phyloP scores from a whole-genome alignment of 2,797 vertebrate genomes.

The Centropyge bicolor region DNA sequence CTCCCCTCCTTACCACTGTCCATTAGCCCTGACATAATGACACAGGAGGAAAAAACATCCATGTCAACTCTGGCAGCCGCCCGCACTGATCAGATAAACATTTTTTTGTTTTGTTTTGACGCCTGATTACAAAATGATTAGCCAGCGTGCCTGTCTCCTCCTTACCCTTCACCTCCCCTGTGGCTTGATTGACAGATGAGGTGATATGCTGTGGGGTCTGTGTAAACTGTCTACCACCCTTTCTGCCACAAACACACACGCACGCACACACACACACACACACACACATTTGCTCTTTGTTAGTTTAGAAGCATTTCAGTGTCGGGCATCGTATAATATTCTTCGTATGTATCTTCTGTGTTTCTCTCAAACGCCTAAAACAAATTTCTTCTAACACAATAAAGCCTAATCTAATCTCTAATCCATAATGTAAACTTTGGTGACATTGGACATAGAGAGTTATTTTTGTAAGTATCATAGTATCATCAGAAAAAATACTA shows the following conservation, averaged over 20 bases:
- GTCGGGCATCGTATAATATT: too few species aligned
- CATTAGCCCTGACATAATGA: constrained; percentile 94
- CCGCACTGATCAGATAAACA: constrained; percentile 95
- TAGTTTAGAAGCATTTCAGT: background rate
- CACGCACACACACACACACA: constrained; percentile 28
- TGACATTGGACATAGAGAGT: too few species aligned
- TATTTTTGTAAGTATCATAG: constrained; percentile 1
- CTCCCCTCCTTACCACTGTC: constrained; percentile 89
- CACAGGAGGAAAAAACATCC: constrained; percentile 89
- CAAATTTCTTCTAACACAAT: too few species aligned
- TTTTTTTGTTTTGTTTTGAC: constrained; percentile 89
- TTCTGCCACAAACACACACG: constrained; percentile 33
- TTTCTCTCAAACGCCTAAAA: too few species aligned
- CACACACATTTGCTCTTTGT: constrained; percentile 7
- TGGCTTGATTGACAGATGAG: constrained; percentile 81
- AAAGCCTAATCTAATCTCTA: too few species aligned
- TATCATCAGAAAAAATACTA: background rate
- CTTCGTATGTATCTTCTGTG: too few species aligned
- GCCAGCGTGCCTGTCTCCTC: constrained; percentile 81
- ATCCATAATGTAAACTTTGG: too few species aligned
- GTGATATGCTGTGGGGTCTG: constrained; percentile 72
- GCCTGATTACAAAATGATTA: constrained; percentile 93
- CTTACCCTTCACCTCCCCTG: constrained; percentile 80
- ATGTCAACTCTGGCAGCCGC: constrained; percentile 93
- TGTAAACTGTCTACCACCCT: constrained; percentile 72